Evolutionary conservation across 2,113 vertebrate genomes (phyloP), one percentile per base, ranked within the genome.

Genomic region (Elanoides forficatus): DNA sequence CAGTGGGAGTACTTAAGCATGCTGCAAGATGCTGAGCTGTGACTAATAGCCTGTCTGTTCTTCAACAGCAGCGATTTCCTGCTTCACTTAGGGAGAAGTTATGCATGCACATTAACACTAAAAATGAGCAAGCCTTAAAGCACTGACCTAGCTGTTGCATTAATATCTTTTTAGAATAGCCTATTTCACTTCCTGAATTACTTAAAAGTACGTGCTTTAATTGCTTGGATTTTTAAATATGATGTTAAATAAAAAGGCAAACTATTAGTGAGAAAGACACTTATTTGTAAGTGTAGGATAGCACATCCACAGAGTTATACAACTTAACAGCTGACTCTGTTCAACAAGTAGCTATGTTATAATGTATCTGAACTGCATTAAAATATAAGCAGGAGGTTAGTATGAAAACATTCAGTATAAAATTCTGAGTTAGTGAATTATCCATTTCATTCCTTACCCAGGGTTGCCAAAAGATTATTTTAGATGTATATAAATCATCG

Each of bases 21-120:
- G 27, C 87, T 65, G 53, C 45, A 95, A 79, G 76, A 95, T 90
- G 78, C 81, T 80, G 71, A 70, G 86, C 65, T 81, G 81, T 86
- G 85, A 96, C 90, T 92, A 93, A 91, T 62, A 93, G 78, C 78
- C 81, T 88, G 88, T 82, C 81, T 84, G 65, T 66, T 75, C 81
- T 34, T 38, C 14, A 91, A 53, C 42, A 84, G 76, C 81, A 94
- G 73, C 56, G 72, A 92, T 60, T 90, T 93, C 85, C 81, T 86
- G 26, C 71, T 74, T 82, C 66, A 53, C 55, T 2, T 45, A 93
- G 42, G 55, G 65, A 81, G 48, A 68, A 94, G 71, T 30, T 66
- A 60, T 4, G 27, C 30, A 29, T 4, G 36, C 63, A 34, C 53
- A 53, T 8, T 42, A 48, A 65, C 72, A 40, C 40, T 42, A 91